These are phyloP conservation scores for Nasonia vitripennis DNA, from an alignment of 1,140 invertebrate species.

Conservation along the genomic window DNA sequence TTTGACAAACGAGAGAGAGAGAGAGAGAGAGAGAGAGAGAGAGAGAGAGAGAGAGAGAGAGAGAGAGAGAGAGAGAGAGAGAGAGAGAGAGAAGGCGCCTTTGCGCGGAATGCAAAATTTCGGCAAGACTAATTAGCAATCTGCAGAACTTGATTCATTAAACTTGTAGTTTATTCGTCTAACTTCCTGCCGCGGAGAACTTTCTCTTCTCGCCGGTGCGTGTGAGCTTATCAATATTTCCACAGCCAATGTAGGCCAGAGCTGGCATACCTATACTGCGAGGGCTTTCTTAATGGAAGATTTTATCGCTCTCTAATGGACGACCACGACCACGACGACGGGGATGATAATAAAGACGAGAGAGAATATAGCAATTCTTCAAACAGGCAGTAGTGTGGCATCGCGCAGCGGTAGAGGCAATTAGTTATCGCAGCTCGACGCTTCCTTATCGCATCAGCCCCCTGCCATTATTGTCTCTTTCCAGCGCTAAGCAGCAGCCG, in stretches of 20 bases:
- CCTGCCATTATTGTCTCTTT: not conserved
- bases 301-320: not conserved
- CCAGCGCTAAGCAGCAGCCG: not conserved
- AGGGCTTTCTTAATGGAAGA: not conserved
- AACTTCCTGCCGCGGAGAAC: not conserved
- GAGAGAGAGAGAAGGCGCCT: too few relatives aligned
- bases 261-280: not conserved
- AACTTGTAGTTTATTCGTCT: not conserved
- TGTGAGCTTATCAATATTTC: not conserved
- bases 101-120: not conserved
- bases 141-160: not conserved
- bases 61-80: too few relatives aligned
- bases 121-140: not conserved
- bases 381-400: not conserved
- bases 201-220: not conserved
- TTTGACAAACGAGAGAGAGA: not conserved
- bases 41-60: too few relatives aligned
- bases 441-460: not conserved
- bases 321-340: not conserved
- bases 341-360: not conserved
- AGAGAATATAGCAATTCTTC: not conserved
- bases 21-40: too few relatives aligned
- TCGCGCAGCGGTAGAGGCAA: not conserved
- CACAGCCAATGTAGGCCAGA: not conserved
- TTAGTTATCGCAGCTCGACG: not conserved